Evolutionary conservation across 2,888 invertebrate genomes (phyloP).

Genomic region (Leptothorax acervorum): DNA sequence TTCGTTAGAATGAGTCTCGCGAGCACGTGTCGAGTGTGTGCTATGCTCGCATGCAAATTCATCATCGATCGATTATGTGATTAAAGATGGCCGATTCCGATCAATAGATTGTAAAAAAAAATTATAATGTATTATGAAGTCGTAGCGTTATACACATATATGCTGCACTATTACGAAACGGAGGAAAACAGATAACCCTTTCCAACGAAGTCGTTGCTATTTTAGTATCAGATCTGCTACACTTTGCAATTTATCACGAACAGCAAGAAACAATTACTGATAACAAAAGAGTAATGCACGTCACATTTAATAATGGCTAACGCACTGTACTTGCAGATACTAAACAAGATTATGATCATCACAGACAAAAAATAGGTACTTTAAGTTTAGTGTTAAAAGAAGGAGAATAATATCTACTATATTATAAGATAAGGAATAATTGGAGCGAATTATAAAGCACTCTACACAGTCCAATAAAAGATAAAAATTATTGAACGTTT

Average conservation of each 20-base stretch:
- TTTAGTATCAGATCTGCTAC: neutral
- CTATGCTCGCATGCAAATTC: slow-evolving; percentile 26
- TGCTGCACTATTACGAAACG: neutral
- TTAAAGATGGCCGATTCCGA: slow-evolving; percentile 30
- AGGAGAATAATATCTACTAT: too few relatives aligned
- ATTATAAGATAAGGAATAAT: too few relatives aligned
- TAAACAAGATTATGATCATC: neutral
- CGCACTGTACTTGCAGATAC: neutral
- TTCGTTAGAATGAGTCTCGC: slow-evolving; percentile 10
- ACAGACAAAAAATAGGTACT: neutral
- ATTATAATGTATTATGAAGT: neutral
- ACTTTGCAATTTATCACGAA: neutral
- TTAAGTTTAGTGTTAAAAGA: neutral
- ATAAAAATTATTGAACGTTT: neutral
- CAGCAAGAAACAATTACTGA: neutral
- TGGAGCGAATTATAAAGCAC: neutral
- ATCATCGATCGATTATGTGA: slow-evolving; percentile 22
- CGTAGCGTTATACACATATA: neutral
- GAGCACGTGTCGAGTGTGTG: slow-evolving; percentile 32
- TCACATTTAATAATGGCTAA: neutral
- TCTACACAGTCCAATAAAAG: neutral
- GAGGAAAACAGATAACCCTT: slow-evolving; percentile 14
- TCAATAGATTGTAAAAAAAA: slow-evolving; percentile 26
- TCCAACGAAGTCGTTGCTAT: neutral
- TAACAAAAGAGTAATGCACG: neutral